A percentile compares a stretch with the other conserved stretches of the same genome.
Conservation (phyloP, 2,113 vertebrate genomes). For the Charina bottae region DNA sequence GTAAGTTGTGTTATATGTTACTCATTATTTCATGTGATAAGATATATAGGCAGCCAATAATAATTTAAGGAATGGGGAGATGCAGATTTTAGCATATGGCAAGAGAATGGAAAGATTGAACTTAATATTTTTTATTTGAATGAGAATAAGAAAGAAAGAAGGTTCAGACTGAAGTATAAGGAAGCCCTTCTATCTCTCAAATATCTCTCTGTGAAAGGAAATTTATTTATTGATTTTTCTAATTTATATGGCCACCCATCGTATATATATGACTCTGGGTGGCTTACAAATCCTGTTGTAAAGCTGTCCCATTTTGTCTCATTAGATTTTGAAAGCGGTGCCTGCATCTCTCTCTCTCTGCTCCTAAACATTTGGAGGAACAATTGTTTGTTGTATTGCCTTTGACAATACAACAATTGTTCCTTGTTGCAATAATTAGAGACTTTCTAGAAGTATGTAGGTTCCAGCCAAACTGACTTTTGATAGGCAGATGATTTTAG, state of each 20-base stretch:
- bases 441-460: background rate
- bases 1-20: background rate
- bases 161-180: background rate
- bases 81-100: background rate
- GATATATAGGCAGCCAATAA: background rate
- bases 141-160: background rate
- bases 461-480: background rate
- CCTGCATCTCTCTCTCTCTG: background rate
- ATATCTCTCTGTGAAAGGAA: background rate
- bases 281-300: background rate
- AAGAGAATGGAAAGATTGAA: background rate
- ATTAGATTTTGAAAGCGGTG: conserved; percentile 8
- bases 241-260: too few species aligned
- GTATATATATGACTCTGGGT: background rate
- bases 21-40: background rate
- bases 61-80: background rate
- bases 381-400: too few species aligned
- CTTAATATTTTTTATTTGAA: background rate
- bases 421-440: background rate
- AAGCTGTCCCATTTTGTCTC: background rate
- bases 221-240: background rate
- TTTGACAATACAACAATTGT: too few species aligned
- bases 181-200: background rate
- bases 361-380: background rate
- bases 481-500: background rate